Conservation (phyloP, 2,113 vertebrate species). For the Myotis davidii region DNA sequence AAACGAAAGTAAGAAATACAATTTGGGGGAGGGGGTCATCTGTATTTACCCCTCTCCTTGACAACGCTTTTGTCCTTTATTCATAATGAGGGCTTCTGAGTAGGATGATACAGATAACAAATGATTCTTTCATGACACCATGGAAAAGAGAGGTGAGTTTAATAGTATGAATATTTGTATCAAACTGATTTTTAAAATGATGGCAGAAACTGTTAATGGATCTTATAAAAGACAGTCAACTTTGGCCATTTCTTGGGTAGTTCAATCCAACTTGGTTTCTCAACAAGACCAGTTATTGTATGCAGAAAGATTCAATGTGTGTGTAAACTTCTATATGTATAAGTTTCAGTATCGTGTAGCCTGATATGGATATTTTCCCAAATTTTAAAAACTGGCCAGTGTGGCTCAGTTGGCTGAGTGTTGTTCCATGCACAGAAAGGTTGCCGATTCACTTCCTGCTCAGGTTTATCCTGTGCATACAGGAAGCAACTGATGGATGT, state of each 20-base stretch:
- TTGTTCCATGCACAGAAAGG: too few relatives aligned
- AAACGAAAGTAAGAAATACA: constrained; percentile 21
- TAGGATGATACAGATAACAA: not conserved
- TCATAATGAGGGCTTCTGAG: not conserved
- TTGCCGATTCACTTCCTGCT: too few relatives aligned
- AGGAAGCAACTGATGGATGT: too few relatives aligned
- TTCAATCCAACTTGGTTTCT: not conserved
- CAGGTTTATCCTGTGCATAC: too few relatives aligned
- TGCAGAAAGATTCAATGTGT: not conserved
- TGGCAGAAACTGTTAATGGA: not conserved
- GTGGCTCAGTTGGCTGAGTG: too few relatives aligned
- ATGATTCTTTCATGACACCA: not conserved
- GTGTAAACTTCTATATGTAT: not conserved
- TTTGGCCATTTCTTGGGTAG: not conserved
- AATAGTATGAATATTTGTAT: not conserved
- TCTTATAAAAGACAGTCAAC: not conserved
- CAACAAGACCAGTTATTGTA: not conserved
- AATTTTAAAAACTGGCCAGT: not conserved
- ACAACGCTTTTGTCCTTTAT: not conserved
- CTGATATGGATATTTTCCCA: not conserved
- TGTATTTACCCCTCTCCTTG: not conserved
- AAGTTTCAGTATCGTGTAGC: not conserved
- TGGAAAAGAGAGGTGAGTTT: not conserved
- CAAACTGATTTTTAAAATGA: not conserved
- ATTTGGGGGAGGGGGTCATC: not conserved